Evolutionary conservation across 2,888 invertebrate species (phyloP).

Genomic region (Hirudinaria manillensis): DNA sequence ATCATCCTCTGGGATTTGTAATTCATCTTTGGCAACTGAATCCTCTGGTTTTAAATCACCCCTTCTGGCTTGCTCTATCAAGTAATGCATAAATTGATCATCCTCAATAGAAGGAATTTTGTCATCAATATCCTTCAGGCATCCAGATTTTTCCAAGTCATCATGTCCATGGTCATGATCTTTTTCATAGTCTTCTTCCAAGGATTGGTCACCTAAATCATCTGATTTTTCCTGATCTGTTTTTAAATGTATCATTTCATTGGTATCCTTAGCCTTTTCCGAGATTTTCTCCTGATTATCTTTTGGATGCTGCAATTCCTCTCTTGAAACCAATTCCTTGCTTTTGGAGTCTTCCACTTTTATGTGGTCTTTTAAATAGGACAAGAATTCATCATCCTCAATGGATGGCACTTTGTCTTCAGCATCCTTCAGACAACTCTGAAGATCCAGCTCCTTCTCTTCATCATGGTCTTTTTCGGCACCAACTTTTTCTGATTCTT

Average conservation of each 20-base stretch:
- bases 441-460: not conserved
- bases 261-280: not conserved
- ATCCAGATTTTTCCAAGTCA: not conserved
- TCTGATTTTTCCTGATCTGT: not conserved
- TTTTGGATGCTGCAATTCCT: not conserved
- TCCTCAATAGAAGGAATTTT: not conserved
- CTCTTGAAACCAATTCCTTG: not conserved
- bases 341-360: not conserved
- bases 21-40: not conserved
- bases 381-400: constrained; percentile 13
- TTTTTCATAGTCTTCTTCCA: not conserved
- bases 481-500: not conserved
- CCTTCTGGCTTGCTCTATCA: not conserved
- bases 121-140: constrained; percentile 10
- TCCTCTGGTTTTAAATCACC: not conserved
- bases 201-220: not conserved
- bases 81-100: constrained; percentile 5
- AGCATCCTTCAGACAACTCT: not conserved
- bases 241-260: not conserved
- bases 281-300: not conserved
- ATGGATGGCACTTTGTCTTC: not conserved
- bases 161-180: not conserved
- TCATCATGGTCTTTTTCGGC: not conserved
- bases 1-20: not conserved
- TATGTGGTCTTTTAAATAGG: not conserved